Evolutionary conservation across 2,113 vertebrate genomes (phyloP), one percentile per base, ranked within the genome.

Genomic region (Electrona antarctica): DNA sequence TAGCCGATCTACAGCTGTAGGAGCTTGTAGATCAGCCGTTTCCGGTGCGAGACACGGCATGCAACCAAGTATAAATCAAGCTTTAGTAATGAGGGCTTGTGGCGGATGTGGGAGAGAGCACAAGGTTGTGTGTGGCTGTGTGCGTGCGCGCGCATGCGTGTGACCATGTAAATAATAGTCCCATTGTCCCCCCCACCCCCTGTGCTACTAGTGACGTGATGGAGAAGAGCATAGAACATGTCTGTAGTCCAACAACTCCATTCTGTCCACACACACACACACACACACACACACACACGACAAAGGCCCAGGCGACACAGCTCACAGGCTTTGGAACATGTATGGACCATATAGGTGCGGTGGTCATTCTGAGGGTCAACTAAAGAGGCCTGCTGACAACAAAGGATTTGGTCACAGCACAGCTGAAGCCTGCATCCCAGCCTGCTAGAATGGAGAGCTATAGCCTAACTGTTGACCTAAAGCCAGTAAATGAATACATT

Each of bases 181-280:
- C 47, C 68, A 73, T 87, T 91, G 88, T 90, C 54, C 76, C 74
- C 41, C 15, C 0, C 76, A 47, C 58, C 67, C 33, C 73, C 51
- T 65, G 45, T 51, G 8, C 21, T 8, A 29, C 33, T 41, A 45
- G 62, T 83, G 82, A 75, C 76, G 73, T 67, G 75, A 76, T 76
- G 61, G 60, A 21, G n/a, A 46, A 80, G 62, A 33, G 69, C 13
- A 78, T 13, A 8, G 62, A 5, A 6, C 6, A 11, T 71, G 28
- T 64, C 57, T 61, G 52, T 48, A 60, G 56, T 13, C 50, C 45
- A 57, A 76, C 71, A 83, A 77, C 65, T 55, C 45, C 28, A 50
- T 77, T 85, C 54, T 76, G 78, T 65, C 70, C 52, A 47, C 62
- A 48, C 62, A 12, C 62, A 64, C 60, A 56, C 51, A 63, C 33